phyloP scores from a whole-genome alignment of 2,888 invertebrate species.

The Drosophila formosana region DNA sequence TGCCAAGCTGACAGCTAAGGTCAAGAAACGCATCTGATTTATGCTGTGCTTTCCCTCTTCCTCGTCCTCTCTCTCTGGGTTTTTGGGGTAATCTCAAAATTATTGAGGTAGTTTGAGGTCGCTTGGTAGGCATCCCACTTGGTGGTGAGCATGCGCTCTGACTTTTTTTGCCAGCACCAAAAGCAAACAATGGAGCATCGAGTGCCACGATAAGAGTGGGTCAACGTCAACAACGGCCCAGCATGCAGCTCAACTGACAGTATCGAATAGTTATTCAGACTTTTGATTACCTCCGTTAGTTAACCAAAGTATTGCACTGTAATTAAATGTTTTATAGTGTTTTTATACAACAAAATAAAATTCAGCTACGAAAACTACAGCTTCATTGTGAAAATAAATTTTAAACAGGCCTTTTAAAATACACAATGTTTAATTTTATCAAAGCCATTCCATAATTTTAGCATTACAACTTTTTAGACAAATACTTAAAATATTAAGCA shows the following conservation, averaged over 20 bases:
- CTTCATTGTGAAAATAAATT: too few relatives aligned
- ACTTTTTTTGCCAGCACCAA: conserved; percentile 3
- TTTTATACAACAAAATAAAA: too few relatives aligned
- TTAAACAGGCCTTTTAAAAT: too few relatives aligned
- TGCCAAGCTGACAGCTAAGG: conserved; percentile 50
- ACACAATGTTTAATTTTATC: too few relatives aligned
- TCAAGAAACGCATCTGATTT: conserved; percentile 63
- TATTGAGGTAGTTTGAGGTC: conserved; percentile 69
- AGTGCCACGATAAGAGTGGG: conserved; percentile 18
- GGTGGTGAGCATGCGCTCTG: conserved; percentile 59
- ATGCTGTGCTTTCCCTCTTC: not conserved
- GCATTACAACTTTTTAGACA: too few relatives aligned
- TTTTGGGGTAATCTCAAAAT: conserved; percentile 58
- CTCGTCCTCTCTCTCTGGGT: not conserved
- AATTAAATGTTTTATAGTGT: too few relatives aligned
- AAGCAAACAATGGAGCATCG: conserved; percentile 42
- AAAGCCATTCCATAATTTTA: too few relatives aligned
- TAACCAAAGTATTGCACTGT: too few relatives aligned
- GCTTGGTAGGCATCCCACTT: conserved; percentile 28
- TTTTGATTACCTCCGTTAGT: too few relatives aligned
- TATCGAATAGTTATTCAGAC: too few relatives aligned
- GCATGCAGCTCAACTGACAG: not conserved
- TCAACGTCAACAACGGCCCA: conserved; percentile 27
- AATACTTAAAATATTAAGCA: too few relatives aligned
- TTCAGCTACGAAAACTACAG: too few relatives aligned